These are phyloP conservation scores for Polypedilum vanderplanki DNA, from an alignment of 1,140 invertebrate species.

Conservation along the genomic window DNA sequence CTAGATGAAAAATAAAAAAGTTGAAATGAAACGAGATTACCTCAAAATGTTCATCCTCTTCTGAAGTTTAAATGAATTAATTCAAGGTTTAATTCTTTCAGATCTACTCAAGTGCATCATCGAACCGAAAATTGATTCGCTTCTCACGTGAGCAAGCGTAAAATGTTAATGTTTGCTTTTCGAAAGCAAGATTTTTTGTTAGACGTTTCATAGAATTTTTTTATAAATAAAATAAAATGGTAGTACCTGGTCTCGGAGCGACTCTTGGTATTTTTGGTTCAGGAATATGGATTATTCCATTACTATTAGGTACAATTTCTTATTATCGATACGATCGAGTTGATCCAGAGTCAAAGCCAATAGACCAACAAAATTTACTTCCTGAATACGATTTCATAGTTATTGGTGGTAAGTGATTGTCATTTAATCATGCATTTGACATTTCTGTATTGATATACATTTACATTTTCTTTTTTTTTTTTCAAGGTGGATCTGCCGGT, in stretches of 20 bases:
- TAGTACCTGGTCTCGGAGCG: conserved; percentile 61
- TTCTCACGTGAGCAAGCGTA: not conserved
- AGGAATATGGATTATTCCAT: conserved; percentile 72
- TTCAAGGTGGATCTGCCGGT: conserved; percentile 59
- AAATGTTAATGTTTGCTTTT: not conserved
- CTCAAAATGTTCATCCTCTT: no score
- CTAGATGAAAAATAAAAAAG: no score
- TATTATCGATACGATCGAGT: conserved; percentile 74
- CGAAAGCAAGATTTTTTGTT: not conserved
- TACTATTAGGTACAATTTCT: conserved; percentile 70
- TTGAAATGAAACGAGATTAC: no score
- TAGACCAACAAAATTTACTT: conserved; percentile 50
- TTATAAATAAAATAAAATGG: no score
- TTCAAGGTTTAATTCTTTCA: not conserved
- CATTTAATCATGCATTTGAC: no score
- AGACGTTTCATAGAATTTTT: not conserved
- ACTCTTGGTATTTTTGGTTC: conserved; percentile 64
- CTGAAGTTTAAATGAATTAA: no score
- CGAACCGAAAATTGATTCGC: not conserved
- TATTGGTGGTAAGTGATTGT: conserved; percentile 67
- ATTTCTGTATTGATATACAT: no score
- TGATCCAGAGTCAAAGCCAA: conserved; percentile 67
- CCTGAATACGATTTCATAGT: conserved; percentile 78
- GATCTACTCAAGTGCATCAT: not conserved
- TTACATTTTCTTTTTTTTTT: conserved; percentile 35